Evolutionary conservation across 92 coral and sea anemone genomes (phyloP), one percentile per base, ranked within the genome.

Genomic region (Scolanthus callimorphus): DNA sequence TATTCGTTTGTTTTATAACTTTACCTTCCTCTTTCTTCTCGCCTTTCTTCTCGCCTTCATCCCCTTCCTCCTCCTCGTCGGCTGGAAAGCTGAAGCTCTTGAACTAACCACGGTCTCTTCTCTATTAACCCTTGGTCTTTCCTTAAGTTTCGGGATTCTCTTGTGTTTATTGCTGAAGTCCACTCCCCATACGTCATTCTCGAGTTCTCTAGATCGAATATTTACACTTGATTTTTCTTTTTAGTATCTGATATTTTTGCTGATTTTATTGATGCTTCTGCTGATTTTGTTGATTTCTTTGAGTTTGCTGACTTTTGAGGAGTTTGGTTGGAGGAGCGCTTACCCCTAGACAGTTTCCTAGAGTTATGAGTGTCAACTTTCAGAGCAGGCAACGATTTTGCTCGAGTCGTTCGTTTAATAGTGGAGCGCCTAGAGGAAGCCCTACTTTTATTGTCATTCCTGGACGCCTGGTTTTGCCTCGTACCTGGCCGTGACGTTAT

Each of bases 111-210:
- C 25, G 1, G 73, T 54, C 1, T 34, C 73, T n/a, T 48, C 65
- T 11, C 86, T 59, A 6, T 61, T 24, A 27, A 20, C 60, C 12
- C 48, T 22, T 4, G 83, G 90, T 26, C 90, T 80, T 26, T 77
- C 73, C 52, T 76, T 77, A 0, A 65, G 76, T 60, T 78, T 87
- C 11, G 77, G 86, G 21, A 82, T 58, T 59, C 81, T 51, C 50
- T 82, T 87, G 24, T 67, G 60, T 21, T 79, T 54, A 25, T 69
- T 29, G 21, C 41, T 62, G 61, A 63, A 62, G 29, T 76, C 89
- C 10, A 27, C 49, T 8, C 71, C 62, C 3, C 66, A 59, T 11
- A 64, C 60, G 27, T 63, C 69, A 17, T 38, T 59, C 21, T 60
- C 72, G 4, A 24, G 11, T 56, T 41, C 63, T 48, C 57, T 48